Percentiles rank a stretch among this genome's conserved stretches.
Evolutionary conservation across 2,113 vertebrate genomes (phyloP).

Genomic region (Phoenicopterus ruber): DNA sequence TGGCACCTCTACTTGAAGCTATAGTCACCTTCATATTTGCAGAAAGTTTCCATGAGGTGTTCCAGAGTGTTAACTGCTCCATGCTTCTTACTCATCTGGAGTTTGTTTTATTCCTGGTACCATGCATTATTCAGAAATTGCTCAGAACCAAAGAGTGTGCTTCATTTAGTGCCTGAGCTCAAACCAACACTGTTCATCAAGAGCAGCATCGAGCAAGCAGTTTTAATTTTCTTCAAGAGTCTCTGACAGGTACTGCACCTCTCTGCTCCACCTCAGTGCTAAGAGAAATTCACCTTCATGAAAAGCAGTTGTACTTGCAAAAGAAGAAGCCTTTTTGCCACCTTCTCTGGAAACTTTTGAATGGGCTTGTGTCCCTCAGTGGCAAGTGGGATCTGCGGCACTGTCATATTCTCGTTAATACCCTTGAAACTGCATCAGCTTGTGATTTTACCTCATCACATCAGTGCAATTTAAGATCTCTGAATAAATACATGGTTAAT

Average conservation of each 20-base stretch:
- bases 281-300: neutral
- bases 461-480: conserved; percentile 42
- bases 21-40: neutral
- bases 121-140: neutral
- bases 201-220: neutral
- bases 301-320: neutral
- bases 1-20: neutral
- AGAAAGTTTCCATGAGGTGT: neutral
- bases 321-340: neutral
- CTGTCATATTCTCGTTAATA: neutral
- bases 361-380: neutral
- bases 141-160: neutral
- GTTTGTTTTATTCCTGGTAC: neutral
- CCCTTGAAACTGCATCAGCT: conserved; percentile 42
- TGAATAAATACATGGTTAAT: conserved; percentile 63
- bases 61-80: neutral
- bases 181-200: neutral
- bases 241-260: neutral
- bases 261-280: neutral
- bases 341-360: neutral
- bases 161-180: neutral
- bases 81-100: neutral
- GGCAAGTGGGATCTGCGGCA: neutral
- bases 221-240: neutral
- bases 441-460: conserved; percentile 51